A percentile compares a stretch with the other conserved stretches of the same genome.
Conservation (phyloP, 2,888 invertebrate genomes). For the Mimachlamys varia region DNA sequence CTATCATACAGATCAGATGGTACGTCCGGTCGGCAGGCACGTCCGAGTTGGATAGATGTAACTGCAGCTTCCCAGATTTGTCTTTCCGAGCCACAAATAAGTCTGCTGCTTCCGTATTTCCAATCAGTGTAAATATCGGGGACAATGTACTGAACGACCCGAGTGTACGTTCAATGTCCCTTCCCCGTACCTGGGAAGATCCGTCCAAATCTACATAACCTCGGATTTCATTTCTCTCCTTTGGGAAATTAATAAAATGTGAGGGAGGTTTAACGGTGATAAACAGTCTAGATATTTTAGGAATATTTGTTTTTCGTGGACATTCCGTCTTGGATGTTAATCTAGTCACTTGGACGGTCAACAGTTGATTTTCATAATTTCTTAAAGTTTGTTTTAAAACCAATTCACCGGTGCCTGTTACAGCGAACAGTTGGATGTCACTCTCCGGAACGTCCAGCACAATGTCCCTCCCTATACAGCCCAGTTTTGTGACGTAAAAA, state of each 20-base stretch:
- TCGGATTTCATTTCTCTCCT: background rate
- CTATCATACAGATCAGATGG: background rate
- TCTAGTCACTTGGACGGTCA: background rate
- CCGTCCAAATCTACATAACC: background rate
- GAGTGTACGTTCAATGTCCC: background rate
- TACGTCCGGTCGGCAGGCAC: background rate
- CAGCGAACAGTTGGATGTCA: background rate
- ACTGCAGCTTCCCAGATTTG: background rate
- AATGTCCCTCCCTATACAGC: background rate
- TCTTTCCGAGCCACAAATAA: background rate
- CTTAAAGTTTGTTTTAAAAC: background rate
- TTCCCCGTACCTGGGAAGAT: background rate
- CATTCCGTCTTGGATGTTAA: background rate
- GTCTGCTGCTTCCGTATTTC: background rate
- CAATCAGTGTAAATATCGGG: background rate
- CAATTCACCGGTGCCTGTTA: background rate
- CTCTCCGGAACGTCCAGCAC: background rate
- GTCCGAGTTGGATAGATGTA: background rate
- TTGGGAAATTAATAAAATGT: background rate
- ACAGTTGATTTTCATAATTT: background rate
- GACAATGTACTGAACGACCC: background rate
- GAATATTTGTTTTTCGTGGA: background rate
- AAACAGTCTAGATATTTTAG: background rate
- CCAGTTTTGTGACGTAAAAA: background rate
- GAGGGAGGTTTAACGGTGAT: background rate